Evolutionary conservation across 2,797 vertebrate genomes (phyloP).

Genomic region (Megalops cyprinoides): DNA sequence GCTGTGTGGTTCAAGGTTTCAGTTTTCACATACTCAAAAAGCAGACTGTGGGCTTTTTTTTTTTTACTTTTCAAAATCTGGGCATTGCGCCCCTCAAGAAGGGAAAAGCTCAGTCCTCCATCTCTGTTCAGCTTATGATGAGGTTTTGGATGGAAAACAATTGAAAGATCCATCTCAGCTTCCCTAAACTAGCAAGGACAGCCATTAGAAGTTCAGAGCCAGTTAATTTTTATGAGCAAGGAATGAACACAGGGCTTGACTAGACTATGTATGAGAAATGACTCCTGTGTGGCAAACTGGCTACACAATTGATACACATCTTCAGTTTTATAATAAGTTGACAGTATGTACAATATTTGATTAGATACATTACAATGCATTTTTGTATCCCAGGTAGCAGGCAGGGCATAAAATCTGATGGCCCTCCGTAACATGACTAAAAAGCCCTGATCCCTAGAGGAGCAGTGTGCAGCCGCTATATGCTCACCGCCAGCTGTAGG

Average conservation of each 20-base stretch:
- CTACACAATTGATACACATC: background rate
- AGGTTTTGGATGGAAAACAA: conserved; percentile 54
- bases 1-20: conserved; percentile 75
- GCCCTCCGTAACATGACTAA: background rate
- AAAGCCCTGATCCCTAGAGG: background rate
- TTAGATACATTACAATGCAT: background rate
- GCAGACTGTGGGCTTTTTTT: conserved; percentile 46
- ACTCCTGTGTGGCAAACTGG: background rate
- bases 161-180: conserved; percentile 58
- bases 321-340: no score
- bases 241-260: background rate
- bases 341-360: no score
- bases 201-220: conserved; percentile 31
- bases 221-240: background rate
- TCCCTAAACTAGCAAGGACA: conserved; percentile 49
- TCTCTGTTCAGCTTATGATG: conserved; percentile 17
- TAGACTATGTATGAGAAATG: background rate
- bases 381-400: background rate
- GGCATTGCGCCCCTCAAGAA: conserved; percentile 27
- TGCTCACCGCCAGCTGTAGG: background rate
- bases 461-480: background rate
- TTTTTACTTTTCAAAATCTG: conserved; percentile 16
- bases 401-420: background rate
- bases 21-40: conserved; percentile 75
- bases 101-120: conserved; percentile 38